Base-by-base conservation (phyloP, 2,888 invertebrate species). In the Athrips mouffetella region DNA sequence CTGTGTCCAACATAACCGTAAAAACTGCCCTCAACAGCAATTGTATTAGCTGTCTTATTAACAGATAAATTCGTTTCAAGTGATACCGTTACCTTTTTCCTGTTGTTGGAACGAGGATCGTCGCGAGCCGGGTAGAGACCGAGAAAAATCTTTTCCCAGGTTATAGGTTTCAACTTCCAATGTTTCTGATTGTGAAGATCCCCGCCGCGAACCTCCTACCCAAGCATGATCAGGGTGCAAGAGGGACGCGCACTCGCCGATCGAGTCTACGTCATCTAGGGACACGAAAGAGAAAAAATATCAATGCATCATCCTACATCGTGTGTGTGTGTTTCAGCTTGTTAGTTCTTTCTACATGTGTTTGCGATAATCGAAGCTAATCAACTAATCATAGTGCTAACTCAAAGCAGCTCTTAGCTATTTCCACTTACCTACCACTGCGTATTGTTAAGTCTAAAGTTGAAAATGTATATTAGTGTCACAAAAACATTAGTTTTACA, bases 181-280 rank as follows among this genome's bases (percentile, higher is more conserved):
- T 45, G 95, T 94, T 73, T 96, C 96, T 0, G 96, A 96, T 72
- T 96, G 96, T 33, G 95, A 95, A n/a, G 96, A 96, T 29, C 96
- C 96, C 25, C 96, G 91, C 23, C 96, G 89, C 0, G 95, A 95
- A 51, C 92, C 92, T 1, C 90, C 92, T 41, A 89, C 89, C 92
- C 94, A 96, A 1, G 96, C 96, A 76, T 94, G 94, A 82, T 96
- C 96, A 0, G 96, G 96, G 80, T 96, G 96, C 30, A 96, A 87
- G 53, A 94, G 89, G 54, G 94, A 92, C 2, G 92, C 91, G 56
- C 93, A 92, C 75, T 94, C 94, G 37, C 93, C 93, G 63, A 94
- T 93, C 1, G 93, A 93, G 69, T 94, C 94, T 48, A 93, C 91
- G 61, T 94, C 94, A 76, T 94, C 91, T 80, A 73, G 2, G 21